Evolutionary conservation across 2,888 invertebrate species (phyloP).

Genomic region (Dasysyrphus albostriatus): DNA sequence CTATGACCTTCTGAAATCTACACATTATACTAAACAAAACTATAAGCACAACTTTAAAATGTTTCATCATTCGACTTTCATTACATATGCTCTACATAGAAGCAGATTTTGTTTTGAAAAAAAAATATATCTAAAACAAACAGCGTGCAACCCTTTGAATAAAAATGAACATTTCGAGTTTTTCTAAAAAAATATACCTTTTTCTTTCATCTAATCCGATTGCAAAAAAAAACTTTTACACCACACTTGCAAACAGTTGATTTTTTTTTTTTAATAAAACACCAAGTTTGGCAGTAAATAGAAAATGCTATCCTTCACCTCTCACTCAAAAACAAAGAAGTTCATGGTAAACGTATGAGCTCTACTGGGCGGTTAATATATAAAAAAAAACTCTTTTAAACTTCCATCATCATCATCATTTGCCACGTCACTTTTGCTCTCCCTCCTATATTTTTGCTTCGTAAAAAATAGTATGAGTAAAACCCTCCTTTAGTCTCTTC

Average conservation of each 20-base stretch:
- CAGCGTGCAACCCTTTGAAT: constrained; percentile 20
- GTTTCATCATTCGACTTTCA: no score
- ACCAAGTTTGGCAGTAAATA: constrained; percentile 35
- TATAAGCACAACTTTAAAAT: no score
- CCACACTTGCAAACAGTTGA: constrained; percentile 26
- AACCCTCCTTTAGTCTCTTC: constrained; percentile 2
- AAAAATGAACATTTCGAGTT: constrained; percentile 15
- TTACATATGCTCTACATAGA: not conserved
- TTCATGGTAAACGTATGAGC: constrained; percentile 44
- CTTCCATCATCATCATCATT: constrained; percentile 58
- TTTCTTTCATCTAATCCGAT: constrained; percentile 47
- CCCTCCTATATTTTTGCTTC: not conserved
- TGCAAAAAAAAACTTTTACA: constrained; percentile 29
- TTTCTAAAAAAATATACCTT: not conserved
- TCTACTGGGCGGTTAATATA: constrained; percentile 7
- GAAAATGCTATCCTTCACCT: constrained; percentile 56
- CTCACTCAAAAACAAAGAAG: constrained; percentile 33
- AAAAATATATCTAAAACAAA: constrained; percentile 9
- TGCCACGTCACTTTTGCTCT: constrained; percentile 41
- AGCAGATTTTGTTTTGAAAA: not conserved
- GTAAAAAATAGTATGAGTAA: constrained; percentile 32
- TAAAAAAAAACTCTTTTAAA: constrained; percentile 31
- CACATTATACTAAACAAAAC: no score
- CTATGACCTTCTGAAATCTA: no score
- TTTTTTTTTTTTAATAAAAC: constrained; percentile 21